phyloP scores from a whole-genome alignment of 2,888 invertebrate species.

The Druceiella hillmani region DNA sequence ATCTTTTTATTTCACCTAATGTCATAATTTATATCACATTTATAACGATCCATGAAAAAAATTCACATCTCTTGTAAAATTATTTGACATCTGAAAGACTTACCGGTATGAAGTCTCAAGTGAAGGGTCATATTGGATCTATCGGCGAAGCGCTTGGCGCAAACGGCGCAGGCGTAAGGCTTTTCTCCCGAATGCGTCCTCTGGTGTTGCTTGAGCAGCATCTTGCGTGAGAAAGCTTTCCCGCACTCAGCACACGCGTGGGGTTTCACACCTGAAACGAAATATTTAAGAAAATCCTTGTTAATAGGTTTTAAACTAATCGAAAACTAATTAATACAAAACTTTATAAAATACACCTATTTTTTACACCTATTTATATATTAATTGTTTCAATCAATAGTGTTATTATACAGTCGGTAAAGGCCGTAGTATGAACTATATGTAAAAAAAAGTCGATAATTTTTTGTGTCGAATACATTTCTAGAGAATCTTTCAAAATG shows the following conservation, averaged over 20 bases:
- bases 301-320: no score
- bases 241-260: slow-evolving; percentile 73
- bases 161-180: slow-evolving; percentile 74
- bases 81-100: slow-evolving; percentile 2
- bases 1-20: neutral
- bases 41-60: neutral
- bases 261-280: slow-evolving; percentile 60
- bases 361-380: no score
- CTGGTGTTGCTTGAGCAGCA: slow-evolving; percentile 78
- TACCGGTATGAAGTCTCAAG: slow-evolving; percentile 69
- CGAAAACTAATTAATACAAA: no score
- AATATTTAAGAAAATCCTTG: no score
- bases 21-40: slow-evolving; percentile 5
- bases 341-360: no score
- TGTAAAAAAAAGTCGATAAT: no score
- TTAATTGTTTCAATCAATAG: no score
- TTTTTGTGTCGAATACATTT: no score
- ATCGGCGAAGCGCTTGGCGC: slow-evolving; percentile 79
- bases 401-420: no score
- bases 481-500: no score
- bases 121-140: slow-evolving; percentile 82
- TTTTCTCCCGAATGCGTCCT: slow-evolving; percentile 78
- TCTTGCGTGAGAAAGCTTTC: slow-evolving; percentile 78
- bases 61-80: slow-evolving; percentile 5
- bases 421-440: no score